phyloP scores from a whole-genome alignment of 2,113 vertebrate genomes.

The Telmatochromis sp. region DNA sequence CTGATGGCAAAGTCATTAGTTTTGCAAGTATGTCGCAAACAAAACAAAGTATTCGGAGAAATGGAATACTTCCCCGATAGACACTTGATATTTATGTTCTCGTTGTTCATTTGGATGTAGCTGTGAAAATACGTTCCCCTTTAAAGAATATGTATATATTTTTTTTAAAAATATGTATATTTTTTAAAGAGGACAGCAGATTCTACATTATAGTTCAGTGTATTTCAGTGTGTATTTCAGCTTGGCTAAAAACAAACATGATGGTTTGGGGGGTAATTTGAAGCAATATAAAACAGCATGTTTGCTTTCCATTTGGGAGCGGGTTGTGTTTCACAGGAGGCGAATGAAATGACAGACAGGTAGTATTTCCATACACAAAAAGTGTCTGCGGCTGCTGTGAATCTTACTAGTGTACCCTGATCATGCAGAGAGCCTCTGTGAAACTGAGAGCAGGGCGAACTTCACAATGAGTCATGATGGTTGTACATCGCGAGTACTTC shows the following conservation, averaged over 20 bases:
- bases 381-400: background rate
- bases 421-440: background rate
- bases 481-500: background rate
- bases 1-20: background rate
- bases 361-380: background rate
- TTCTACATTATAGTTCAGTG: background rate
- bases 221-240: background rate
- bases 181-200: background rate
- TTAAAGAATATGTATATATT: background rate
- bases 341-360: background rate
- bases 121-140: background rate
- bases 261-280: background rate
- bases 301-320: background rate
- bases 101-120: background rate
- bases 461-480: background rate
- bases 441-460: background rate
- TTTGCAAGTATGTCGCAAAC: background rate
- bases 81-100: background rate
- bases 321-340: background rate
- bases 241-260: background rate
- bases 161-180: accelerated
- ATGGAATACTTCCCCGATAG: background rate
- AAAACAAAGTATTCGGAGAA: background rate
- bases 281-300: background rate
- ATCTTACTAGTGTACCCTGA: background rate